phyloP scores from a whole-genome alignment of 2,797 vertebrate species.

The Rhyacichthys aspro region DNA sequence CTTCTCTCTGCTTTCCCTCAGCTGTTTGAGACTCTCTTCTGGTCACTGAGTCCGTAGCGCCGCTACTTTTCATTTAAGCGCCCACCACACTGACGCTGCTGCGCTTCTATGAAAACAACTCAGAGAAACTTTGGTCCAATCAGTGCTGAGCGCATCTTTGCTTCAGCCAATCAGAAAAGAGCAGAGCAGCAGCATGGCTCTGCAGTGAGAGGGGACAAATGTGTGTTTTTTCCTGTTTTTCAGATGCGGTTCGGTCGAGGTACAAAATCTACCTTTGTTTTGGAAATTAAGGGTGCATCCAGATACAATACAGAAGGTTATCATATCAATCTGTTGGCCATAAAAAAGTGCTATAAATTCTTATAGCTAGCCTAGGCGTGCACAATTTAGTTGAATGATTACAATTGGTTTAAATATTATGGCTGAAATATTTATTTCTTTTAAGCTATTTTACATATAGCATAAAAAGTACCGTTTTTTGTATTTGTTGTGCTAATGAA shows the following conservation, averaged over 20 bases:
- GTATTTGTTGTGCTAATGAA: background rate
- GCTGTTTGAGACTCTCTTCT: background rate
- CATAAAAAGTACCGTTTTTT: no score
- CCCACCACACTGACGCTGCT: background rate
- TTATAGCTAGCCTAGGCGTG: no score
- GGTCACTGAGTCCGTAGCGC: background rate
- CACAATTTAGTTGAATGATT: no score
- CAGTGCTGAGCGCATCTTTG: slow-evolving; percentile 26
- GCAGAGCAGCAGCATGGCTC: background rate
- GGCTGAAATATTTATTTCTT: no score
- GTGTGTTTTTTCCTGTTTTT: background rate
- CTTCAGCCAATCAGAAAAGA: slow-evolving; percentile 45
- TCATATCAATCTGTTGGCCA: no score
- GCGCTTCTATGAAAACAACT: slow-evolving; percentile 5
- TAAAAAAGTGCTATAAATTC: no score
- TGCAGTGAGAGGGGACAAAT: background rate
- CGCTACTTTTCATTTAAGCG: slow-evolving; percentile 14
- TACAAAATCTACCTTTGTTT: no score
- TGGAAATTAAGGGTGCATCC: no score
- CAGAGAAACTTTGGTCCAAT: slow-evolving; percentile 54
- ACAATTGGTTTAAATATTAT: no score
- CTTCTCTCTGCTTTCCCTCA: background rate
- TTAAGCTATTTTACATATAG: no score
- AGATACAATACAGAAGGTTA: no score
- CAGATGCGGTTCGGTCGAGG: no score